phyloP scores from a whole-genome alignment of 2,113 vertebrate species.

The Sinosuthora webbiana region DNA sequence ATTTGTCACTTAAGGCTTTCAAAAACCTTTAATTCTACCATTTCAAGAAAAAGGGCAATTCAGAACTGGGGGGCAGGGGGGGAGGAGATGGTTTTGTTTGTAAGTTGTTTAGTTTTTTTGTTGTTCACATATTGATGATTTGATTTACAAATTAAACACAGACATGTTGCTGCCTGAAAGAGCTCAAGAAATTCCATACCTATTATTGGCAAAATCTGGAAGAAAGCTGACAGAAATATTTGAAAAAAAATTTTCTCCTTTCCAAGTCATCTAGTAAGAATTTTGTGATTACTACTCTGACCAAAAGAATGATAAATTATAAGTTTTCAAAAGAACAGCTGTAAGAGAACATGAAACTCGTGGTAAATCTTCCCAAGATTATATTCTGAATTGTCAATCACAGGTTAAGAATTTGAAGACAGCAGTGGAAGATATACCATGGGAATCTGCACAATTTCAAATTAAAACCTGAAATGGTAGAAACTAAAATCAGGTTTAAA shows the following conservation, averaged over 20 bases:
- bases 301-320: neutral
- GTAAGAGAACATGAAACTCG: neutral
- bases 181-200: neutral
- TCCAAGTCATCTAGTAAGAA: neutral
- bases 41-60: neutral
- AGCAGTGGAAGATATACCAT: neutral
- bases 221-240: neutral
- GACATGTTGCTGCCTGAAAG: neutral
- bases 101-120: neutral
- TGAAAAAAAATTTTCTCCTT: neutral
- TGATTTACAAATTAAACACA: neutral
- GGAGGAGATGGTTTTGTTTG: neutral
- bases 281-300: neutral
- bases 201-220: neutral
- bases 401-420: neutral
- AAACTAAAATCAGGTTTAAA: neutral
- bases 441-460: neutral
- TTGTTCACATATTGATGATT: neutral
- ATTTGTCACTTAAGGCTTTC: neutral
- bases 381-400: neutral
- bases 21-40: neutral
- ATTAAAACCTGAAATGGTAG: neutral
- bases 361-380: neutral
- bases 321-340: neutral
- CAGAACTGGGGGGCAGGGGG: rapidly evolving